Evolutionary conservation across 2,797 vertebrate species (phyloP).

Genomic region (Notolabrus celidotus): DNA sequence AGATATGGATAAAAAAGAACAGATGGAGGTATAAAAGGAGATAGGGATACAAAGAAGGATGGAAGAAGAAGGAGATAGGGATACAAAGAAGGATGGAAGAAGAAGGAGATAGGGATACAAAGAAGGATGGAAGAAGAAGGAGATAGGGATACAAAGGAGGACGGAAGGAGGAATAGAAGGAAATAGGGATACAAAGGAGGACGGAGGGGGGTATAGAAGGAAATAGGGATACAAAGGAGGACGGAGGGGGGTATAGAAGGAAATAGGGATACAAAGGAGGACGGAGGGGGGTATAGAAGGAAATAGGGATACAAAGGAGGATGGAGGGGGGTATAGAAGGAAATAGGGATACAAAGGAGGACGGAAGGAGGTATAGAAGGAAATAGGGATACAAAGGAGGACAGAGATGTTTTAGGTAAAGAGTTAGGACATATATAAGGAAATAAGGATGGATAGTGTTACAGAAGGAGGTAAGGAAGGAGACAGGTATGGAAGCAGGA

Average conservation of each 20-base stretch:
- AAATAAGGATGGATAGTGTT: not conserved
- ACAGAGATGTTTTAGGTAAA: not conserved
- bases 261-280: fast-evolving
- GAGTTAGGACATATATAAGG: not conserved
- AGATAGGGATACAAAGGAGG: no score
- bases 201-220: no score
- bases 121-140: no score
- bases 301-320: not conserved
- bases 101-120: not conserved
- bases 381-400: not conserved
- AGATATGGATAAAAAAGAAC: not conserved
- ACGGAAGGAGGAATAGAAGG: not conserved
- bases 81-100: no score
- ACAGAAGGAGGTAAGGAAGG: not conserved
- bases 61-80: not conserved
- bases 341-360: not conserved
- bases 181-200: not conserved
- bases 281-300: fast-evolving
- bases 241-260: no score
- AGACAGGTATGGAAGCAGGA: not conserved
- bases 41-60: not conserved
- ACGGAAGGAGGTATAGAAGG: not conserved
- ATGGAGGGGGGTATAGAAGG: not conserved
- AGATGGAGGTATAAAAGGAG: not conserved
- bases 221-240: not conserved